Evolutionary conservation across 2,888 invertebrate genomes (phyloP).

Genomic region (Lasioglossum lativentre): DNA sequence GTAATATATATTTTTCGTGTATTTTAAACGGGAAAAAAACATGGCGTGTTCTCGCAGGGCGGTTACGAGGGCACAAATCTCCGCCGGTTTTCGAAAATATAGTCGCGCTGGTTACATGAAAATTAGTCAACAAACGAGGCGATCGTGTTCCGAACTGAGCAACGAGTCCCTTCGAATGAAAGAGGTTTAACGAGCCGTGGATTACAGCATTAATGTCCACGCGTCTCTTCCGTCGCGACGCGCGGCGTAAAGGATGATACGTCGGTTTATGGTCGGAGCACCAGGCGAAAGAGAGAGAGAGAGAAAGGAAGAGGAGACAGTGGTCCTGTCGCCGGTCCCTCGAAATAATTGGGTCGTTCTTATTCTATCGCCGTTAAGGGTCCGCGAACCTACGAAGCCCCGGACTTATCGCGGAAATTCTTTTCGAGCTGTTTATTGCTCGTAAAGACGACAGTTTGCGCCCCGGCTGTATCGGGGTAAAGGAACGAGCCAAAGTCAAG

Average conservation of each 20-base stretch:
- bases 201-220: conserved; percentile 7
- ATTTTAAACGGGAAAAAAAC: background rate
- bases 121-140: background rate
- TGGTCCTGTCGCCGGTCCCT: conserved; percentile 12
- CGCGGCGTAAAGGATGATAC: conserved; percentile 11
- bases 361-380: conserved; percentile 55
- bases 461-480: conserved; percentile 44
- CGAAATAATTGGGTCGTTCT: conserved; percentile 60
- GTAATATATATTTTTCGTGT: background rate
- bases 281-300: background rate
- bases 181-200: background rate
- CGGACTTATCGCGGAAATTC: conserved; percentile 47
- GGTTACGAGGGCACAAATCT: background rate
- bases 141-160: background rate
- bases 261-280: conserved; percentile 29
- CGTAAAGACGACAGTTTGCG: conserved; percentile 62
- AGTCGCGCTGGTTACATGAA: background rate
- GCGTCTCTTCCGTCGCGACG: conserved; percentile 3
- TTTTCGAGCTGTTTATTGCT: conserved; percentile 50
- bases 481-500: conserved; percentile 48
- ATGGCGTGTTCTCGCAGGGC: background rate
- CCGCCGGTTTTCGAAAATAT: background rate
- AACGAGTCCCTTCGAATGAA: background rate
- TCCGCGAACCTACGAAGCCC: conserved; percentile 42
- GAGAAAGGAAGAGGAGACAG: background rate